These are phyloP conservation scores for Xiphophorus hellerii DNA, from an alignment of 2,113 vertebrate genomes.

Conservation along the genomic window DNA sequence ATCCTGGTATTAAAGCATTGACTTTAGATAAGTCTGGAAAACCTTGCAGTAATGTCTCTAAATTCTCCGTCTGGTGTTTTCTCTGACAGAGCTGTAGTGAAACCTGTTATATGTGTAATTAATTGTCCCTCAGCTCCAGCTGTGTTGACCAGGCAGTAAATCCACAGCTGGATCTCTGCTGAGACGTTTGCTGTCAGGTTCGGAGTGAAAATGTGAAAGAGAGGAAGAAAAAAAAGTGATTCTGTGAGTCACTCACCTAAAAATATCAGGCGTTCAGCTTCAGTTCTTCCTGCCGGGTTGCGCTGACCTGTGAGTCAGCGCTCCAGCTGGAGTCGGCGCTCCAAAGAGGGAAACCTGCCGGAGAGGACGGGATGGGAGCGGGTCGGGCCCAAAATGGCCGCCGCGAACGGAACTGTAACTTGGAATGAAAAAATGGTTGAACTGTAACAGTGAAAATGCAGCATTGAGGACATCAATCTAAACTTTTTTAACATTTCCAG, in stretches of 20 bases:
- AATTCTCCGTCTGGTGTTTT: not conserved
- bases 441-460: no score
- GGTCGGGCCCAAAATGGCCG: not conserved
- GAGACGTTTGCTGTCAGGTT: conserved; percentile 14
- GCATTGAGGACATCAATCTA: not conserved
- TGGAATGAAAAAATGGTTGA: not conserved
- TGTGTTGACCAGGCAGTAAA: not conserved
- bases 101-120: not conserved
- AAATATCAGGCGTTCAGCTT: conserved; percentile 58
- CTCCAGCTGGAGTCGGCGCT: conserved; percentile 14
- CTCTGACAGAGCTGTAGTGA: not conserved
- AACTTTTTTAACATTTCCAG: not conserved
- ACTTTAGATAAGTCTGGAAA: no score
- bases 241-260: conserved; percentile 64
- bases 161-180: conserved; percentile 9
- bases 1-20: no score
- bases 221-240: not conserved
- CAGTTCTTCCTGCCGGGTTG: conserved; percentile 32
- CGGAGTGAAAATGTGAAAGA: conserved; percentile 26
- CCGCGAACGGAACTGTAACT: not conserved
- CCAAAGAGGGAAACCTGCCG: not conserved
- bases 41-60: not conserved
- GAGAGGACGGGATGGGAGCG: not conserved
- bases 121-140: not conserved
- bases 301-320: conserved; percentile 65